phyloP scores from a whole-genome alignment of 2,888 invertebrate genomes.

The Eudemis profundana region DNA sequence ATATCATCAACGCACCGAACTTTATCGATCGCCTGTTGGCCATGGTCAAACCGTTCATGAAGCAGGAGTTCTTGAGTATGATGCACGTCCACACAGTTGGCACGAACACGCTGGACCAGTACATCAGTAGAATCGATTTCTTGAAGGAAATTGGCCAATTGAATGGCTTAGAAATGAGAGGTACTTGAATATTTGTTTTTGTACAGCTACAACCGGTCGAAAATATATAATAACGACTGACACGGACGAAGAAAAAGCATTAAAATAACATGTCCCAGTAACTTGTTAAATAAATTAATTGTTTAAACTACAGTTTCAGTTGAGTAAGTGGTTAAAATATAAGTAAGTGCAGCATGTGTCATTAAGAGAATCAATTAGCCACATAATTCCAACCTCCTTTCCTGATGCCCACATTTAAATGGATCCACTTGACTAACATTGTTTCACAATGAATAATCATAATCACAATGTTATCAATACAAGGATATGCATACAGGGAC shows the following conservation, averaged over 20 bases:
- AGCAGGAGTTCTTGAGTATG: conserved; percentile 84
- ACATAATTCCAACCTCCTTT: background rate
- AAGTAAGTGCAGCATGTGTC: conserved; percentile 16
- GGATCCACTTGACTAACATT: background rate
- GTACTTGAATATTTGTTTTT: conserved; percentile 47
- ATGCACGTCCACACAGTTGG: conserved; percentile 81
- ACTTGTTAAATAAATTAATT: no score
- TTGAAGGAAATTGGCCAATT: conserved; percentile 86
- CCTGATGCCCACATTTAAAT: background rate
- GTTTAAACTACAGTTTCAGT: no score
- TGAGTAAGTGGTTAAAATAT: conserved; percentile 13
- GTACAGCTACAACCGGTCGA: no score
- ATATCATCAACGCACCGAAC: conserved; percentile 88
- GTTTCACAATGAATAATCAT: background rate
- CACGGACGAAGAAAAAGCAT: no score
- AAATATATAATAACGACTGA: no score
- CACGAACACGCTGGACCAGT: conserved; percentile 76
- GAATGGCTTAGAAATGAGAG: conserved; percentile 48
- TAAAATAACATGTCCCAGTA: no score
- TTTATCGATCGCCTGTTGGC: conserved; percentile 88
- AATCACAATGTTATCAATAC: no score
- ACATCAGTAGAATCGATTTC: conserved; percentile 81
- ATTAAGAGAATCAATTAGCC: conserved; percentile 10
- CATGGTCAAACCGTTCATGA: conserved; percentile 89
- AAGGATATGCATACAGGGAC: no score